Conservation (phyloP, 30 jellyfish, hydroid and myxozoan genomes). For the Cassiopea xamachana region DNA sequence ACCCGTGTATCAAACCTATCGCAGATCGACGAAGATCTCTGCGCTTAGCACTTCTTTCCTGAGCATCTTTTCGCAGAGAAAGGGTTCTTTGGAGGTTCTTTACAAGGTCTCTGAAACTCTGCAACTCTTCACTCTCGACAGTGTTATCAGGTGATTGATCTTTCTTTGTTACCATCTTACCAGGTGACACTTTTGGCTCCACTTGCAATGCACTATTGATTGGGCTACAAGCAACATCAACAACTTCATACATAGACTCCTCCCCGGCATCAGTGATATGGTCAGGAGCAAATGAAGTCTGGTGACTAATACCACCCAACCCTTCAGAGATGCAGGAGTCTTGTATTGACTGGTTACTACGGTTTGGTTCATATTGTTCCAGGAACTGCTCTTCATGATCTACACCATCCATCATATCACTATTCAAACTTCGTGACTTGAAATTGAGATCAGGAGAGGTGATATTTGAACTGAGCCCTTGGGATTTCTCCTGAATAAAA, state of each 20-base stretch:
- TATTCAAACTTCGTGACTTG: too few species aligned
- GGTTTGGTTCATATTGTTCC: neutral
- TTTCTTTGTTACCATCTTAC: too few species aligned
- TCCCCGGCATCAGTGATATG: neutral
- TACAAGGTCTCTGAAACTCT: neutral
- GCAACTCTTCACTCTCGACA: neutral
- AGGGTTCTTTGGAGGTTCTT: neutral
- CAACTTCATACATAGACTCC: slow-evolving; percentile 15
- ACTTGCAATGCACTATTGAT: neutral
- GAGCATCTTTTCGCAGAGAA: neutral
- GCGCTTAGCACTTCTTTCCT: neutral
- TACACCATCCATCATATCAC: too few species aligned
- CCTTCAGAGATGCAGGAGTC: neutral
- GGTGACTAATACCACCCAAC: neutral
- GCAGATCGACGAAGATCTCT: slow-evolving; percentile 46
- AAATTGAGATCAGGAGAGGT: too few species aligned
- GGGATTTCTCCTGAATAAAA: too few species aligned
- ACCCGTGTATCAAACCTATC: slow-evolving; percentile 36
- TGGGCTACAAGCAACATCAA: slow-evolving; percentile 38
- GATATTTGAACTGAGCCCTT: too few species aligned
- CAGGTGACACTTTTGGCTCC: too few species aligned
- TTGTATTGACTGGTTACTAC: neutral
- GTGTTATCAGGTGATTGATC: neutral
- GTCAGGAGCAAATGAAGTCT: neutral
- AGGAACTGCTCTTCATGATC: too few species aligned